Conservation (phyloP, 2,888 invertebrate genomes). For the Chalcis sispes region DNA sequence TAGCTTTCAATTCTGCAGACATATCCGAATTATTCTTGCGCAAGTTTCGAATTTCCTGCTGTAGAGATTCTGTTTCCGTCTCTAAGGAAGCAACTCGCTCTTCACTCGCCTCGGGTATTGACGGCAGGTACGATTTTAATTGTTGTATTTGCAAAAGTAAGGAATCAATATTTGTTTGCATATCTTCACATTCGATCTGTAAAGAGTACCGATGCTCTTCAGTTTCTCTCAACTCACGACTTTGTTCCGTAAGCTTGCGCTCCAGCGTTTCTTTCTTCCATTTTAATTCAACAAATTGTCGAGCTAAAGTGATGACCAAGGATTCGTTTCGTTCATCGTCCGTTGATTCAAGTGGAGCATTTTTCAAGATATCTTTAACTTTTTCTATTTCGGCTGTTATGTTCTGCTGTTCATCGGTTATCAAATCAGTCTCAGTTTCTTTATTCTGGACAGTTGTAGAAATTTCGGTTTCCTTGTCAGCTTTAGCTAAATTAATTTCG, state of each 20-base stretch:
- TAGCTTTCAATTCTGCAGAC: constrained; percentile 60
- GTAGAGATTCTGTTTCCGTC: constrained; percentile 72
- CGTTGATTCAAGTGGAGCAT: constrained; percentile 71
- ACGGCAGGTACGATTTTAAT: constrained; percentile 69
- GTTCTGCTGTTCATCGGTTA: constrained; percentile 39
- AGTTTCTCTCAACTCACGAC: constrained; percentile 67
- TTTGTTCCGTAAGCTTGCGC: constrained; percentile 71
- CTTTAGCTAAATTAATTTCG: constrained; percentile 20
- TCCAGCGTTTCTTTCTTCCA: constrained; percentile 75
- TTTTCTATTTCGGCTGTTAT: constrained; percentile 70
- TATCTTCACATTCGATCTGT: constrained; percentile 70
- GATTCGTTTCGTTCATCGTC: constrained; percentile 72
- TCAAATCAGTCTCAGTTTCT: constrained; percentile 13
- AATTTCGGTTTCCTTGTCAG: constrained; percentile 29
- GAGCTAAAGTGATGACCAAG: constrained; percentile 58
- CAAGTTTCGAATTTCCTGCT: constrained; percentile 70
- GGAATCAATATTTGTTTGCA: constrained; percentile 73
- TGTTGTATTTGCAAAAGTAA: constrained; percentile 68
- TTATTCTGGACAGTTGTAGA: neutral
- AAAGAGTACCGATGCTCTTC: constrained; percentile 68
- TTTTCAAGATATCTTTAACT: constrained; percentile 73
- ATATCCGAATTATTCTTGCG: constrained; percentile 65
- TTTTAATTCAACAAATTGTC: constrained; percentile 66
- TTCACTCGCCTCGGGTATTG: constrained; percentile 73
- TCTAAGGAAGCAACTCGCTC: constrained; percentile 70